Evolutionary conservation across 1,140 invertebrate genomes (phyloP), one percentile per base, ranked within the genome.

Genomic region (Drosophila sp.): DNA sequence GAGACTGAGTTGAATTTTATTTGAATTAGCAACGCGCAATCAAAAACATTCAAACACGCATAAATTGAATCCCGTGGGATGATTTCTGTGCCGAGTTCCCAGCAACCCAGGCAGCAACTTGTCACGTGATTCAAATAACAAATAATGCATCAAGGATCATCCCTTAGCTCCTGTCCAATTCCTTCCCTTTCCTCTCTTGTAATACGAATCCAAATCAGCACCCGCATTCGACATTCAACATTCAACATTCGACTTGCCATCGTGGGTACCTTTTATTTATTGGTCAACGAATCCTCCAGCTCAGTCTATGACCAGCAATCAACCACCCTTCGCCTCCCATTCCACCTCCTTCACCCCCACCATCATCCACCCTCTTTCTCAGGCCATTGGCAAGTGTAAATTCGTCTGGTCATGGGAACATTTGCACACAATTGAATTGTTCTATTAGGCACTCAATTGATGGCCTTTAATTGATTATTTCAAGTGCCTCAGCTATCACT

Each of bases 11-110:
- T 62, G 83, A 69, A 69, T 87, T 87, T 76, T 87, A 87, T 87
- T 87, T 89, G 84, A 89, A 89, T 89, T 89, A 89, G 83, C 83
- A 83, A 76, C 66, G 83, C 73, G 62, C 83, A 89, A 89, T 89
- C 83, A 89, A 89, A 89, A 89, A 89, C 83, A 89, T 89, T 89
- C 83, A 89, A 89, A 89, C 83, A 89, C 84, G 84, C 83, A 89
- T 89, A 89, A 89, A 89, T 89, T 89, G 83, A 89, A 89, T 89
- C 83, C 83, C 83, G 83, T 89, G 83, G 83, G 83, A 89, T 89
- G 83, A 73, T 89, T 89, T 89, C 76, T 77, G 43, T 66, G 69
- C 59, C 62, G 43, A 34, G 61, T 89, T 89, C 83, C 83, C 83
- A 89, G 71, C 57, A 69, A 67, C 70, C 64, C 66, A 41, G 62